Evolutionary conservation across 2,113 vertebrate genomes (phyloP), one percentile per base, ranked within the genome.

Genomic region (Dissostichus mawsoni): DNA sequence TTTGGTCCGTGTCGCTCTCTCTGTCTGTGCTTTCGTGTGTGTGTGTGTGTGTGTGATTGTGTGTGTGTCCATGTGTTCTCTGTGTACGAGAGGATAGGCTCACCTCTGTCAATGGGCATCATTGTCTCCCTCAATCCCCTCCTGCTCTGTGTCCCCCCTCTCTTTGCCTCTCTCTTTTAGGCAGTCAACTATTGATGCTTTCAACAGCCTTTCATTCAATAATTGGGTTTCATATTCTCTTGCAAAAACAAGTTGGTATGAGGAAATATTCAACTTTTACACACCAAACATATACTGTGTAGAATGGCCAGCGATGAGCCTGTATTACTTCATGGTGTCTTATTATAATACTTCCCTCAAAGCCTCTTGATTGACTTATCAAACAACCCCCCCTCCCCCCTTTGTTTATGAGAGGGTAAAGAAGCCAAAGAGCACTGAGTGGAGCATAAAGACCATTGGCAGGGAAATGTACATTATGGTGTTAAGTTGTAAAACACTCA

Each of bases 81-180:
- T 72, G 67, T 80, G 25, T 47, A 52, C 44, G 33, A 48, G 58
- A 78, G 52, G 59, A 74, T 66, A 67, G 61, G 23, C 52, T 82
- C 50, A 78, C 67, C 68, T 78, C 68, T 61, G 12, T 87, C 75
- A 89, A 88, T 86, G 65, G 52, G 65, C 44, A 64, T 74, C 66
- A 45, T 88, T 90, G 68, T 79, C 11, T 36, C 9, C 63, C 13
- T 82, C 78, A 6, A 59, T 73, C 58, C 36, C 48, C 3, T 62
- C 23, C 25, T 74, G 51, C 56, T 73, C 79, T 62, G 47, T 56
- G 16, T n/a, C 23, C 16, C 13, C 25, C 17, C n/a, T 63, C 47
- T 69, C 55, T 67, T 23, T 57, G n/a, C 58, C 48, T 68, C 64
- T n/a, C 50, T 55, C 52, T 44, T 55, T 6, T 36, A 45, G 8